A percentile compares a stretch with the other conserved stretches of the same genome.
Conservation (phyloP, 2,113 vertebrate species). For the Antennarius striatus region DNA sequence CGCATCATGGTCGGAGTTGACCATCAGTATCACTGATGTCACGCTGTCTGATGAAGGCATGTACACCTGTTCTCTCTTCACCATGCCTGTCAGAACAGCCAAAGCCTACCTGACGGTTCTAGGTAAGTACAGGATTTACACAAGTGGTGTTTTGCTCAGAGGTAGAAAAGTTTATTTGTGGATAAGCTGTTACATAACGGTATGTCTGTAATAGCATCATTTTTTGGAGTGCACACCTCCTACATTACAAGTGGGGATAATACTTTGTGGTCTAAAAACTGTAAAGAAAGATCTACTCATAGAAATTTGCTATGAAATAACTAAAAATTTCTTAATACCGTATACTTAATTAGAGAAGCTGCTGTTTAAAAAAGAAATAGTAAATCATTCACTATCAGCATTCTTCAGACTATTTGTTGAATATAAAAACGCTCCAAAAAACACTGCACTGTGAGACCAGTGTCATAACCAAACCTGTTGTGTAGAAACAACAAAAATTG, state of each 20-base stretch:
- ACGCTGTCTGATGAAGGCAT: constrained; percentile 92
- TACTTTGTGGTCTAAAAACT: background rate
- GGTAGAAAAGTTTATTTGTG: background rate
- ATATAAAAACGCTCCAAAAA: no score
- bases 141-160: background rate
- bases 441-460: no score
- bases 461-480: no score
- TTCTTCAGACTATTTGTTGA: no score
- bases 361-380: no score
- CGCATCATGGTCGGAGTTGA: constrained; percentile 92
- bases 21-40: constrained; percentile 94
- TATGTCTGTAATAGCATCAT: background rate
- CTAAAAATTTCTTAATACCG: no score
- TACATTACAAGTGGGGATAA: background rate
- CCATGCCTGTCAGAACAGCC: constrained; percentile 97
- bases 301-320: no score
- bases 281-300: no score
- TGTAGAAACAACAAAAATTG: no score
- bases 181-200: background rate
- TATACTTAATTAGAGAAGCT: no score
- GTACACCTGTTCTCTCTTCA: constrained; percentile 98
- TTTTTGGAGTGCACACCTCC: background rate
- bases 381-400: no score
- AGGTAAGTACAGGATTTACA: constrained; percentile 80
- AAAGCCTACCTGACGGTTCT: constrained; percentile 96